Base-by-base conservation (phyloP, 2,113 vertebrate genomes). In the Caloenas nicobarica region DNA sequence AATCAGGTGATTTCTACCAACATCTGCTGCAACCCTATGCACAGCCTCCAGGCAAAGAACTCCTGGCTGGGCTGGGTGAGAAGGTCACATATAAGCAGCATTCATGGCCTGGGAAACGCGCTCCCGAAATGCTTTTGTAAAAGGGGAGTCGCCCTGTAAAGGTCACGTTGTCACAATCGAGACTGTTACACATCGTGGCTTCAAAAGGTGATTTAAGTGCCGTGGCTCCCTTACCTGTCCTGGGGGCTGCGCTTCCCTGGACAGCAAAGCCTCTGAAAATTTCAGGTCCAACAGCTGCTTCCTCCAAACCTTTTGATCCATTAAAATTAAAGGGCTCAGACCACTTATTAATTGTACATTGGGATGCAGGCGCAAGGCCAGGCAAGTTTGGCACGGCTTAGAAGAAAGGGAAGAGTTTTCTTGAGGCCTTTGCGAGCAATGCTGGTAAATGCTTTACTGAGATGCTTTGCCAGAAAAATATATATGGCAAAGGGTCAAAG, bases 281-380 rank as follows among this genome's bases (percentile, higher is more conserved):
- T 36, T 80, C 61, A 76, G 46, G 70, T 78, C 73, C 54, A 81
- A 26, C 68, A 73, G 80, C 50, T 70, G 57, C 50, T 54, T 73
- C 66, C 62, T 82, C 53, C 69, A 56, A 29, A 33, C 62, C 94
- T 96, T 95, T 91, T 89, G 91, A 94, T 92, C 92, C 85, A 2
- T 68, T 56, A 76, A 86, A 96, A 95, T 95, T 33, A 92, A 72
- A 95, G 88, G 92, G 82, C 74, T 96, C 26, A 1, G 60, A 40
- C n/a, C 38, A 26, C 19, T 50, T 25, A n/a, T 40, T 56, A 22
- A 31, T 40, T 33, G 25, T 72, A 46, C 54, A 9, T 33, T 29
- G 8, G 7, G 88, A 60, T 54, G 46, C 16, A 86, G 88, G 46
- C 51, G 10, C 86, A 62, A 77, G 77, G 83, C 80, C 33, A 19